A percentile compares a stretch with the other conserved stretches of the same genome.
Conservation (phyloP, 2,888 invertebrate species). For the Cheilosia impressa region DNA sequence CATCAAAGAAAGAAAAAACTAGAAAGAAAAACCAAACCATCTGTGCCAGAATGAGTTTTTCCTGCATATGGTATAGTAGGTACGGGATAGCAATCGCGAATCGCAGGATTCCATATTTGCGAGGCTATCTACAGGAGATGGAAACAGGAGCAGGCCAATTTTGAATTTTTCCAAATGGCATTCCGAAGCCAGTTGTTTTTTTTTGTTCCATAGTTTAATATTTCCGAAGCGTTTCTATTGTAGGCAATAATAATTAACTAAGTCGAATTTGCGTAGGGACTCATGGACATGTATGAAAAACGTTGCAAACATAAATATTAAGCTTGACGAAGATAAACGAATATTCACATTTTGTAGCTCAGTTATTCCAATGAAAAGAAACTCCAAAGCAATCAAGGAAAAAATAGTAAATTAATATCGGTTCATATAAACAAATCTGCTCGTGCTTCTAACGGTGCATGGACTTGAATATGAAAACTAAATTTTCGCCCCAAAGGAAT, state of each 20-base stretch:
- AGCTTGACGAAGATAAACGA: too few species aligned
- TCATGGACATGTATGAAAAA: too few species aligned
- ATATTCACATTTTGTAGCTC: too few species aligned
- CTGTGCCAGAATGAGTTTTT: slow-evolving; percentile 15
- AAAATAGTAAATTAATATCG: too few species aligned
- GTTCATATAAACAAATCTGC: too few species aligned
- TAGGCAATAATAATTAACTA: not conserved
- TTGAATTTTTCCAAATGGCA: not conserved
- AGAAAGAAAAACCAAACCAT: slow-evolving; percentile 13
- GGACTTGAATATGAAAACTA: too few species aligned
- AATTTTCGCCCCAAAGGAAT: too few species aligned
- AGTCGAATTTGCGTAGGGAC: not conserved
- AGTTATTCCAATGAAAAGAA: too few species aligned
- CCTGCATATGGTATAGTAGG: not conserved
- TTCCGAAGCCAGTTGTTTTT: not conserved
- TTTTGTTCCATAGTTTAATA: not conserved
- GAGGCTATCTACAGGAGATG: not conserved
- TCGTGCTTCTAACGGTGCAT: too few species aligned
- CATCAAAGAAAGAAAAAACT: slow-evolving; percentile 7
- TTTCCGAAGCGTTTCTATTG: slow-evolving; percentile 6
- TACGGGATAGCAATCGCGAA: slow-evolving; percentile 18
- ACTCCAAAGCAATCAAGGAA: too few species aligned
- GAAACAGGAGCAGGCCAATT: slow-evolving; percentile 3
- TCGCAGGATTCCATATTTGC: not conserved
- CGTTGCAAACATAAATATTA: too few species aligned